phyloP scores from a whole-genome alignment of 1,140 invertebrate species.

The Latrodectus geometricus region DNA sequence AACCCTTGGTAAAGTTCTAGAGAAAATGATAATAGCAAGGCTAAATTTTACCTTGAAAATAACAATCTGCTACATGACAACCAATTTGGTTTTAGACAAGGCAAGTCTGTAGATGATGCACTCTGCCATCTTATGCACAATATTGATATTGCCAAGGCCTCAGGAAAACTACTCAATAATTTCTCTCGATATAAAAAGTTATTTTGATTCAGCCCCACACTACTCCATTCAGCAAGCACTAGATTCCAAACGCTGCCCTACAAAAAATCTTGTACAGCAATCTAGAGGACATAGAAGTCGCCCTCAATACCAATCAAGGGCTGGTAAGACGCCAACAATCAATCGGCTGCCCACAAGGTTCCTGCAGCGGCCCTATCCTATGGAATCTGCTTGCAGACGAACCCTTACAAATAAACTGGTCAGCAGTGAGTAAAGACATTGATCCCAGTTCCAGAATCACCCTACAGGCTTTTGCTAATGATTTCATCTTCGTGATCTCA shows the following conservation, averaged over 20 bases:
- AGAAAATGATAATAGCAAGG: neutral
- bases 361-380: neutral
- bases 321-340: no score
- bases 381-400: neutral
- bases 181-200: neutral
- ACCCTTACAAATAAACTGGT: neutral
- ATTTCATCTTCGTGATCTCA: no score
- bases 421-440: neutral
- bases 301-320: no score
- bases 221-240: no score
- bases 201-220: neutral
- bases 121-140: neutral
- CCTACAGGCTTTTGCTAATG: no score
- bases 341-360: no score
- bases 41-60: neutral
- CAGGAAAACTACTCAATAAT: neutral
- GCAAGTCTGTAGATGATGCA: neutral
- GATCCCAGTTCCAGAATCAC: neutral
- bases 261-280: no score
- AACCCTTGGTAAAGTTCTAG: neutral
- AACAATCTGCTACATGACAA: neutral
- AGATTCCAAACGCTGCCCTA: no score
- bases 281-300: no score
- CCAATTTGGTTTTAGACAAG: slow-evolving; percentile 3
- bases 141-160: neutral